phyloP scores from a whole-genome alignment of 2,113 vertebrate genomes.

The Pteruthius melanotis region DNA sequence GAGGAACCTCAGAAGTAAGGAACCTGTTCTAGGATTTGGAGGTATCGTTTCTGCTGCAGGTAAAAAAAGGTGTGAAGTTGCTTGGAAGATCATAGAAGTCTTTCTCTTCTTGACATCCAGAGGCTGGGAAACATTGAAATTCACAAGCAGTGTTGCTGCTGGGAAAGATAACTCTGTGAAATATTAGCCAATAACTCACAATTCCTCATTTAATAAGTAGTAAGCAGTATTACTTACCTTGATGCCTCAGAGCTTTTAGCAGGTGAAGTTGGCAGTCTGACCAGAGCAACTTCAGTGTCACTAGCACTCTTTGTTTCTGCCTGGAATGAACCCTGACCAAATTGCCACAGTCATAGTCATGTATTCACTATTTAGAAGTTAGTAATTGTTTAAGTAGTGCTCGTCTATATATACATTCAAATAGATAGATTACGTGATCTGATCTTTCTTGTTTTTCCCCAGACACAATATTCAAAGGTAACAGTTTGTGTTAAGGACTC shows the following conservation, averaged over 20 bases:
- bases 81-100: neutral
- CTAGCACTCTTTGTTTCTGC: neutral
- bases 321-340: neutral
- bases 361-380: neutral
- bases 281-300: neutral
- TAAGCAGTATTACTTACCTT: neutral
- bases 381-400: neutral
- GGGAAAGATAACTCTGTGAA: neutral
- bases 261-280: neutral
- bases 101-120: neutral
- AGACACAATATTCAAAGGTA: neutral
- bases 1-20: neutral
- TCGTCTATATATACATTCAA: neutral
- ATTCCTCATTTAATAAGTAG: neutral
- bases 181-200: neutral
- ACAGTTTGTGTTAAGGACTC: neutral
- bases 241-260: neutral
- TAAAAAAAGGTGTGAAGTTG: neutral
- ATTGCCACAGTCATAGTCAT: neutral
- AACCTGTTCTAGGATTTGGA: neutral
- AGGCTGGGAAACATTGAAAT: neutral
- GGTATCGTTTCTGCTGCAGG: neutral
- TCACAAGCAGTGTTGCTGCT: neutral
- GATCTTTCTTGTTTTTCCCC: neutral
- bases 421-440: neutral